Conservation (phyloP, 2,113 vertebrate genomes). For the Anthoscopus minutus region DNA sequence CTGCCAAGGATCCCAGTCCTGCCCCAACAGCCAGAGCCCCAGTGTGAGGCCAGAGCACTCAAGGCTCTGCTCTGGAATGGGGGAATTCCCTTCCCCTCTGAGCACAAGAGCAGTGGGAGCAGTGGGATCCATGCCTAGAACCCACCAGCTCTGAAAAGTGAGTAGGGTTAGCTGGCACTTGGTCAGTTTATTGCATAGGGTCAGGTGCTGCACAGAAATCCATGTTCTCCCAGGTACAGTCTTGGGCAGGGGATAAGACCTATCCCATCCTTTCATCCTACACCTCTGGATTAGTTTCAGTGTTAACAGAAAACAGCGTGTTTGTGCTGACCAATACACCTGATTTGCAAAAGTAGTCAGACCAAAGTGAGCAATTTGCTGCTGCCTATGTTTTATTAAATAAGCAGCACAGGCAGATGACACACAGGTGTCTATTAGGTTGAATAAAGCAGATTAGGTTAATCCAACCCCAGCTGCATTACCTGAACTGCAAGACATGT, state of each 20-base stretch:
- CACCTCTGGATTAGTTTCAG: neutral
- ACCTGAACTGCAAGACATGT: neutral
- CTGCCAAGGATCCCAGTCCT: neutral
- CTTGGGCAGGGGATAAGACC: too few relatives aligned
- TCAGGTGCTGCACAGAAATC: neutral
- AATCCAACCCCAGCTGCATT: neutral
- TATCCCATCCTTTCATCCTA: neutral
- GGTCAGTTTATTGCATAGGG: too few relatives aligned
- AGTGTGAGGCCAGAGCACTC: fast-evolving
- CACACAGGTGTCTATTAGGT: neutral
- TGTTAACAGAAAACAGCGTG: neutral
- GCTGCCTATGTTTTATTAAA: neutral
- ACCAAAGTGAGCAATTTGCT: neutral
- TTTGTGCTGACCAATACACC: neutral
- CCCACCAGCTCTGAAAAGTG: fast-evolving
- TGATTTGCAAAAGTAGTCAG: neutral
- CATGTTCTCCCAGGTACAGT: neutral
- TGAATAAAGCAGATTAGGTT: neutral
- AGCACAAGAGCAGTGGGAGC: neutral
- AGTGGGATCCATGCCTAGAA: neutral
- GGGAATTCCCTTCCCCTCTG: neutral
- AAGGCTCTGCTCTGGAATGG: fast-evolving
- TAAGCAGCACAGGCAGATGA: neutral
- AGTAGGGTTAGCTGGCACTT: neutral
- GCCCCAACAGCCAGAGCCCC: neutral